Base-by-base conservation (phyloP, 2,888 invertebrate genomes). In the Agrochola lychnidis region DNA sequence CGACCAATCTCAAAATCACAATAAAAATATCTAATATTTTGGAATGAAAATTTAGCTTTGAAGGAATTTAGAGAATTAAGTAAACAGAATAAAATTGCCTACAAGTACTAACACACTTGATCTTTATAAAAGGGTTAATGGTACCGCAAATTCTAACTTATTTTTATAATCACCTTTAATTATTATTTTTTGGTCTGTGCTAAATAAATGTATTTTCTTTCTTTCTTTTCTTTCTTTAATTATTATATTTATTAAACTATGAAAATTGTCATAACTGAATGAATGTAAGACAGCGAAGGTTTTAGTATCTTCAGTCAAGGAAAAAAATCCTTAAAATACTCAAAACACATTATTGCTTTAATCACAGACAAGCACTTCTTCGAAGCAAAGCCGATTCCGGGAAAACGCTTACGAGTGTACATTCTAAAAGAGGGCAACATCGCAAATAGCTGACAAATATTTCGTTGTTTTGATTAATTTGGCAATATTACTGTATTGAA, bases 11-110 rank as follows among this genome's bases (percentile, higher is more conserved):
- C 42, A 48, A 72, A 69, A 51, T 61, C 19, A 40, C 42, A 42
- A 45, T 61, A 62, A 66, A 64, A 84, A 56, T 62, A 42, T 7
- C 36, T 57, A 70, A 16, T 45, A 76, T 1, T 69, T 69, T 69
- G 70, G 85, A 82, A 82, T 82, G 67, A 76, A 76, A 85, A 63
- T 66, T 62, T 81, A 6, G 51, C 25, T 45, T 22, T 22, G 9
- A 64, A 56, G 14, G 10, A 59, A 67, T 81, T 81, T 45, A 16
- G 5, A 69, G 30, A 72, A 72, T 62, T 51, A 45, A 66, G 19
- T 25, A 4, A 82, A 80, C 57, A 19, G 16, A 70, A 68, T 56
- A 42, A 61, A 81, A 70, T 57, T 76, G 56, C 56, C 82, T 76
- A 71, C 71, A 59, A 42, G 22, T 61, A 67, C 73, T 79, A 70